Evolutionary conservation across 1,140 invertebrate species (phyloP).

Genomic region (Bombus confusus): DNA sequence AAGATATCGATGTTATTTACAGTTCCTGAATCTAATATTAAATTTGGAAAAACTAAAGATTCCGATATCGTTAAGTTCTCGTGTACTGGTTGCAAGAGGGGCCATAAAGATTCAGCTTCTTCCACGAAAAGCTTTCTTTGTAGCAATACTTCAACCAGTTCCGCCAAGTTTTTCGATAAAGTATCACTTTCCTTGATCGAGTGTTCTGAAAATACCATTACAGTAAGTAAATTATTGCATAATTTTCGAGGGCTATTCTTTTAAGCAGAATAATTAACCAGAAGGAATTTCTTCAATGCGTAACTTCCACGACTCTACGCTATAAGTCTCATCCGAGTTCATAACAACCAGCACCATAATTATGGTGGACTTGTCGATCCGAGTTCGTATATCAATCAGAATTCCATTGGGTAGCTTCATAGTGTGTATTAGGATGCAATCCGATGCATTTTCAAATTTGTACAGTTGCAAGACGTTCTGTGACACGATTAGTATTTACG

Average conservation of each 20-base stretch:
- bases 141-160: slow-evolving; percentile 37
- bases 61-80: slow-evolving; percentile 37
- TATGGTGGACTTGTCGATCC: slow-evolving; percentile 15
- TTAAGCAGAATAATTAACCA: slow-evolving; percentile 31
- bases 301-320: slow-evolving; percentile 56
- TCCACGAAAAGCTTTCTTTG: slow-evolving; percentile 41
- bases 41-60: slow-evolving; percentile 18
- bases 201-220: slow-evolving; percentile 42
- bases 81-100: slow-evolving; percentile 24
- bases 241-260: not conserved
- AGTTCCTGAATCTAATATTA: slow-evolving; percentile 37
- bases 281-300: slow-evolving; percentile 47
- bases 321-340: slow-evolving; percentile 25
- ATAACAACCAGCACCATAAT: slow-evolving; percentile 52
- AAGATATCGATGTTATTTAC: slow-evolving; percentile 36
- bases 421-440: slow-evolving; percentile 31
- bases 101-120: slow-evolving; percentile 39
- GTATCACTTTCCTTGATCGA: not conserved
- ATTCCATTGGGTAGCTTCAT: slow-evolving; percentile 8
- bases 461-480: slow-evolving; percentile 61
- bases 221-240: not conserved
- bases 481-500: slow-evolving; percentile 1
- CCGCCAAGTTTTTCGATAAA: slow-evolving; percentile 41
- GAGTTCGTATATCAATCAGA: slow-evolving; percentile 56
- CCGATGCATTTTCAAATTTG: slow-evolving; percentile 55